Evolutionary conservation across 2,113 vertebrate genomes (phyloP), one percentile per base, ranked within the genome.

Genomic region (Sceloporus undulatus): DNA sequence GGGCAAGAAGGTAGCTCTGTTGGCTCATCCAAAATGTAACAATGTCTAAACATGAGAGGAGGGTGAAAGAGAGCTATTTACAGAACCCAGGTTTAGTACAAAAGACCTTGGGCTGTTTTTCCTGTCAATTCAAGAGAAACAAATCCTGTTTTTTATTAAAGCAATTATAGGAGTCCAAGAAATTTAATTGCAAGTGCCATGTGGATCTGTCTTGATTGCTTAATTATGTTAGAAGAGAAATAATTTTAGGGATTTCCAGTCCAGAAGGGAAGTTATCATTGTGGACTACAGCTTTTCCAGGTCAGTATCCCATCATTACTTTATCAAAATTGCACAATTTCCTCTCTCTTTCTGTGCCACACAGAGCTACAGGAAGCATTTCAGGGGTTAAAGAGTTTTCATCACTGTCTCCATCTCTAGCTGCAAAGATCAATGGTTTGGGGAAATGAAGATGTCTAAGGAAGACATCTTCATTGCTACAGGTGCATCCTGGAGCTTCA

Each of bases 141-240:
- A 59, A 89, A 85, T 84, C 0, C 2, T 91, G 11, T 0, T 59
- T 94, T 91, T 87, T 89, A 90, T 89, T 88, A 90, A 92, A 73
- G 52, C 81, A 84, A 92, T 93, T 92, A 81, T 86, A 88, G 89
- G 92, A 68, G 9, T 38, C 52, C 83, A 87, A 86, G 84, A 13
- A 0, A 85, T 87, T 81, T 80, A 83, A 89, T 91, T 90, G 85
- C 87, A 68, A 3, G 79, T 95, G 93, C 90, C 85, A 54, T 85
- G 54, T 81, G 29, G 11, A 65, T 88, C 89, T 94, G 70, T 78
- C 94, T 90, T 34, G 76, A 77, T 34, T 90, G 13, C 38, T 92
- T 96, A 90, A 88, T 93, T 93, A 74, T 75, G 23, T 94, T 92
- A 90, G 8, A 62, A 84, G 48, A 68, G n/a, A 90, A 54, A 91